phyloP scores from a whole-genome alignment of 2,113 vertebrate genomes.

The Mungos mungo region DNA sequence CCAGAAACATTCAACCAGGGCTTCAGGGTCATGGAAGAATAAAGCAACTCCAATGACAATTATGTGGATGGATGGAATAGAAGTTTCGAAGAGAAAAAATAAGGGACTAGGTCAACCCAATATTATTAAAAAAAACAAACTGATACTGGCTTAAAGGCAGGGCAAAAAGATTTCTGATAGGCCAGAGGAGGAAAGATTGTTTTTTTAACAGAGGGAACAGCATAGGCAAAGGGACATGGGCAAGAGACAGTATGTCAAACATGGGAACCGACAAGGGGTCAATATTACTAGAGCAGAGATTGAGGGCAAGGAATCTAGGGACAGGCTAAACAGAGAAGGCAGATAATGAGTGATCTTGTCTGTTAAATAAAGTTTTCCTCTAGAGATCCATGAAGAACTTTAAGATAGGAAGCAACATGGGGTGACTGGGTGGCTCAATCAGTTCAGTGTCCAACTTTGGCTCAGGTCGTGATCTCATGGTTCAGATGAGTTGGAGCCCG shows the following conservation, averaged over 20 bases:
- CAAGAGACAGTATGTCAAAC: background rate
- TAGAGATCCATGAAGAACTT: background rate
- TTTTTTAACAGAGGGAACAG: background rate
- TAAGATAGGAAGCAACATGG: background rate
- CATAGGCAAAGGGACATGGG: background rate
- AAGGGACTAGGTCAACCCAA: background rate
- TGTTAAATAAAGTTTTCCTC: background rate
- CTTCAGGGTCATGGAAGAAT: background rate
- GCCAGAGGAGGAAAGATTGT: background rate
- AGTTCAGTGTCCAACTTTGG: too few species aligned
- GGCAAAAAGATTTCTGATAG: background rate
- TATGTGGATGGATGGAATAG: background rate
- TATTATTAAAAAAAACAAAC: background rate
- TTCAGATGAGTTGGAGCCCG: too few species aligned
- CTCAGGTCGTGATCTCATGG: too few species aligned
- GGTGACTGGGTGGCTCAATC: too few species aligned
- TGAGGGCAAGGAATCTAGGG: background rate
- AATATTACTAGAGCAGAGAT: background rate
- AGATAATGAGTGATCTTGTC: background rate
- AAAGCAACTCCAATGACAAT: background rate
- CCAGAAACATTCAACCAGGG: background rate
- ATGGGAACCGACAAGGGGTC: background rate
- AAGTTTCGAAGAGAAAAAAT: constrained; percentile 2
- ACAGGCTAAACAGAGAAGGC: background rate
- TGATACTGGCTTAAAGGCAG: background rate